These are phyloP conservation scores for Drosophila chauvacae DNA, from an alignment of 1,140 invertebrate genomes.

Conservation along the genomic window DNA sequence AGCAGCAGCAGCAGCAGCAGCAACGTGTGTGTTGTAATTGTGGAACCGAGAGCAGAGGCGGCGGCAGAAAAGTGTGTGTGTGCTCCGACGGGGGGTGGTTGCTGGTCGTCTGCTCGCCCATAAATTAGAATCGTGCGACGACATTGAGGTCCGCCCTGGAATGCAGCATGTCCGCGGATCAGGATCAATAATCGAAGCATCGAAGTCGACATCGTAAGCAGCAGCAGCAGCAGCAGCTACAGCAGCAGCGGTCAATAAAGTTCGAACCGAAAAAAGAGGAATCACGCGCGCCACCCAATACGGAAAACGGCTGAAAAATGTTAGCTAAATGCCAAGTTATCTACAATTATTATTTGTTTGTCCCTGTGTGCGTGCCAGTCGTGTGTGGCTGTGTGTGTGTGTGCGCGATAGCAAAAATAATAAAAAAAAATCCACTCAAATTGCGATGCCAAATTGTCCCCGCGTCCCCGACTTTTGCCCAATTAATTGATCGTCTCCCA, in stretches of 20 bases:
- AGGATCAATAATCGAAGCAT: constrained; percentile 57
- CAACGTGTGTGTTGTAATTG: constrained; percentile 56
- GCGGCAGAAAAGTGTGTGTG: constrained; percentile 43
- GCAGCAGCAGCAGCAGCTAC: constrained; percentile 17
- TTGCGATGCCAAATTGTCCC: constrained; percentile 44
- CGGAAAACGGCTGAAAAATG: constrained; percentile 69
- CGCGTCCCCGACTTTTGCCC: constrained; percentile 6
- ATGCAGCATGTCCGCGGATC: constrained; percentile 42
- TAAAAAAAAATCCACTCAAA: constrained; percentile 50
- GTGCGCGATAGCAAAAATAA: constrained; percentile 45
- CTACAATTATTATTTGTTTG: constrained; percentile 73
- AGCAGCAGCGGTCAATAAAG: constrained; percentile 19
- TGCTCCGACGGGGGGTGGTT: constrained; percentile 46
- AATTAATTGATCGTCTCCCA: constrained; percentile 49
- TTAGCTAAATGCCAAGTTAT: constrained; percentile 78
- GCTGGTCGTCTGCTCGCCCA: constrained; percentile 37
- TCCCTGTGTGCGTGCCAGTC: constrained; percentile 36
- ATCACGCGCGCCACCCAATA: constrained; percentile 73
- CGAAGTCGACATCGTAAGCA: constrained; percentile 5
- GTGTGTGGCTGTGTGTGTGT: constrained; percentile 19
- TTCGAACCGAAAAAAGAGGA: constrained; percentile 34
- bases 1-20: constrained; percentile 38
- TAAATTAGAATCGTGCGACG: constrained; percentile 68
- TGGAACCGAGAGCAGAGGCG: constrained; percentile 19
- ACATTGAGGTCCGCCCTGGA: constrained; percentile 27